Percentiles rank a stretch among this genome's conserved stretches.
Conservation (phyloP, 2,888 invertebrate species). For the Papilio elwesi region DNA sequence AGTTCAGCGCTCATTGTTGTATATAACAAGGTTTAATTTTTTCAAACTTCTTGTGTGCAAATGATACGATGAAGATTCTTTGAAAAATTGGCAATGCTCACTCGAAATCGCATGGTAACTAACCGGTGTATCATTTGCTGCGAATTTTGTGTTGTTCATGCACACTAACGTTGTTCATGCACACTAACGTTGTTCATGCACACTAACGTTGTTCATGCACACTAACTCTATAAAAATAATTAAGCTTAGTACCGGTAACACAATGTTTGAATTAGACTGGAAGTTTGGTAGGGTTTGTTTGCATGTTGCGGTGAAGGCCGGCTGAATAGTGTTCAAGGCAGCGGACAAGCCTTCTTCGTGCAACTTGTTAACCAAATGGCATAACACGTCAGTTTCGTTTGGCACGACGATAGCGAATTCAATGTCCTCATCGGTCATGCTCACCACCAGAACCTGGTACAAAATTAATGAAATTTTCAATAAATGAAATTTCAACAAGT, state of each 20-base stretch:
- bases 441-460: conserved; percentile 52
- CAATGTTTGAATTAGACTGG: conserved; percentile 24
- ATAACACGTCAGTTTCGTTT: conserved; percentile 47
- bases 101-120: too few relatives aligned
- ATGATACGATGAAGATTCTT: too few relatives aligned
- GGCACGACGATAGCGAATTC: conserved; percentile 51
- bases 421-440: conserved; percentile 46
- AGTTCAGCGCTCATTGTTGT: too few relatives aligned
- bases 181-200: too few relatives aligned
- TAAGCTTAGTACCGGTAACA: neutral
- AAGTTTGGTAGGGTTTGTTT: conserved; percentile 42
- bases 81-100: too few relatives aligned
- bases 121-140: too few relatives aligned
- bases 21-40: too few relatives aligned
- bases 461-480: neutral
- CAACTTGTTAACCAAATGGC: conserved; percentile 39
- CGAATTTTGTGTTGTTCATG: too few relatives aligned
- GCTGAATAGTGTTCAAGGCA: conserved; percentile 40
- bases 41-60: too few relatives aligned
- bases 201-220: too few relatives aligned
- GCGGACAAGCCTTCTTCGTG: conserved; percentile 40
- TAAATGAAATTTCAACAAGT: neutral
- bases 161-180: too few relatives aligned
- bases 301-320: conserved; percentile 43
- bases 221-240: neutral